Base-by-base conservation (phyloP, 2,113 vertebrate genomes). In the Ornithorhynchus anatinus region DNA sequence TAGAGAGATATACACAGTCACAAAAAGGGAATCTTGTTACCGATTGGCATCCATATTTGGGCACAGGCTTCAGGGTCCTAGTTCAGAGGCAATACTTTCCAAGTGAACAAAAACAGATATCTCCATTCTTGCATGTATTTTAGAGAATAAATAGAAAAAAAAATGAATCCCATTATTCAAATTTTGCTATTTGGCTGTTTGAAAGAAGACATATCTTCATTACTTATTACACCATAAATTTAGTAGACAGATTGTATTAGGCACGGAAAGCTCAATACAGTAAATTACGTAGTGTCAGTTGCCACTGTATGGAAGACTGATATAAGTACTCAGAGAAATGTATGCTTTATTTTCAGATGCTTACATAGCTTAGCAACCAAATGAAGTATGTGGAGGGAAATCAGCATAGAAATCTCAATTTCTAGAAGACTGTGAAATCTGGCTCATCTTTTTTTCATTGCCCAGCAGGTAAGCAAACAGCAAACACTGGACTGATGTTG, bases 151-250 rank as follows among this genome's bases (percentile, higher is more conserved):
- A 64, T 7, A 67, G 12, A n/a, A 50, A 47, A 86, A 87, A 69
- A 36, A 11, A 67, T 80, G 19, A 78, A 74, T 86, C 43, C 82
- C 29, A 15, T 62, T 39, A 54, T 37, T 7, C 8, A 68, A 79
- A 38, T 75, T 86, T 80, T 57, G 36, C 53, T 73, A 14, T 14
- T 35, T 39, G 78, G 19, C 50, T 71, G 57, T 27, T 59, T 75
- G 31, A 70, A 39, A 69, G 35, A n/a, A 84, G 22, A 75, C 69
- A 85, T 75, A 53, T 10, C 3, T 40, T 82, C 10, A 69, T 77
- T 62, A 71, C 67, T 75, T 79, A 80, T 52, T 48, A 4, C 4
- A 14, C 82, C 52, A 56, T 81, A 69, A 74, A 79, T 86, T 82
- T 84, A 65, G 31, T 63, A 45, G 39, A 65, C 12, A 72, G 7